phyloP scores from a whole-genome alignment of 2,888 invertebrate species.

The Apodemia mormo region DNA sequence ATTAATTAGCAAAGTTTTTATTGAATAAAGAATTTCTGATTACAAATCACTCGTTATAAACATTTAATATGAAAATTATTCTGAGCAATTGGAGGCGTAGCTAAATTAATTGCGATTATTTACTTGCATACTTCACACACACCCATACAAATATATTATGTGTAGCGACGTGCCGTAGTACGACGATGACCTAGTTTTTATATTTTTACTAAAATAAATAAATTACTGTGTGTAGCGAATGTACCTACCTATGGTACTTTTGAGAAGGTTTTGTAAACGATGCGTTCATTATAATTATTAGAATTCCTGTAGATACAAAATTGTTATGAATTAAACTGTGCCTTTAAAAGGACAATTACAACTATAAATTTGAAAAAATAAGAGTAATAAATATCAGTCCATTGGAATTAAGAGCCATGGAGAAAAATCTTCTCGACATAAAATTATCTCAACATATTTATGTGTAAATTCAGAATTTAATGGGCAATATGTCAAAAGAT shows the following conservation, averaged over 20 bases:
- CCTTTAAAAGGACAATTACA: slow-evolving; percentile 8
- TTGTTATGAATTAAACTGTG: neutral
- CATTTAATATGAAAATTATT: too few relatives aligned
- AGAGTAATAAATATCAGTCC: too few relatives aligned
- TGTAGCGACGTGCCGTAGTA: neutral
- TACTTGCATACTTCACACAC: neutral
- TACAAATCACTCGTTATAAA: too few relatives aligned
- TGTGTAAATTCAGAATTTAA: too few relatives aligned
- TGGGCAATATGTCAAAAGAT: too few relatives aligned
- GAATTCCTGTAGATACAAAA: slow-evolving; percentile 1
- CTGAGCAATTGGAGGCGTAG: too few relatives aligned
- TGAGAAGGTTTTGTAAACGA: neutral
- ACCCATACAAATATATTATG: neutral
- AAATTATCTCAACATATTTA: too few relatives aligned
- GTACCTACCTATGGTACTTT: neutral
- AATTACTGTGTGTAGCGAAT: neutral
- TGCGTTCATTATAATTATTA: neutral
- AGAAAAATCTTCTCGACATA: too few relatives aligned
- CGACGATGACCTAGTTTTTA: neutral
- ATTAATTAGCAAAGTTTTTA: too few relatives aligned
- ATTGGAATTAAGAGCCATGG: too few relatives aligned
- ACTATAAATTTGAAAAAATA: neutral
- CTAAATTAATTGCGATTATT: too few relatives aligned
- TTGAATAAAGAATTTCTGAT: too few relatives aligned
- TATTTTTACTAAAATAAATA: slow-evolving; percentile 8